Evolutionary conservation across 2,888 invertebrate species (phyloP).

Genomic region (Diabrotica balteata): DNA sequence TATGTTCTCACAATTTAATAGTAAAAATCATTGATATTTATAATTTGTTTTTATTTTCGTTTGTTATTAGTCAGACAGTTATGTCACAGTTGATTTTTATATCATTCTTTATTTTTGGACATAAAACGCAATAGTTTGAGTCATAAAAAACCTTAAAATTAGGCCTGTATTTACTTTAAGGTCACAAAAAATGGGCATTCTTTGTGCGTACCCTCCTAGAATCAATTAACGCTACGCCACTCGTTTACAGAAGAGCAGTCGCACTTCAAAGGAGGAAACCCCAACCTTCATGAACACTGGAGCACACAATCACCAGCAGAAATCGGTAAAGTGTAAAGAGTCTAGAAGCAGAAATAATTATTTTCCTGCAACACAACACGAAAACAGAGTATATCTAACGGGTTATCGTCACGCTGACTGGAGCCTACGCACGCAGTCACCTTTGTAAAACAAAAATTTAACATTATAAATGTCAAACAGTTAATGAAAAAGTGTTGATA

Average conservation of each 20-base stretch:
- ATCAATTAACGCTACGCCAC: neutral
- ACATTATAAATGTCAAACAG: slow-evolving; percentile 36
- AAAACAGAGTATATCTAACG: slow-evolving; percentile 42
- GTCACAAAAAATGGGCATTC: no score
- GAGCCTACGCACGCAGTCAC: slow-evolving; percentile 34
- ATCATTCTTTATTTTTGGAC: no score
- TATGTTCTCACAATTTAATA: no score
- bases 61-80: no score
- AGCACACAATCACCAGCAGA: slow-evolving; percentile 1
- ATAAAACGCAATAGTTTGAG: no score
- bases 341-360: slow-evolving; percentile 8
- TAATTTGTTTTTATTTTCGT: no score
- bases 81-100: no score
- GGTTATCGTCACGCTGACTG: slow-evolving; percentile 45
- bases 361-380: slow-evolving; percentile 4
- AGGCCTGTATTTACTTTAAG: no score
- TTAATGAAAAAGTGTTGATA: slow-evolving; percentile 28
- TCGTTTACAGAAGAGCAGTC: slow-evolving; percentile 19
- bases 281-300: slow-evolving; percentile 14
- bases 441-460: slow-evolving; percentile 36
- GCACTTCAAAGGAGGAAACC: slow-evolving; percentile 20
- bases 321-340: slow-evolving; percentile 9
- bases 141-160: no score
- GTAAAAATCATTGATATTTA: no score
- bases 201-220: no score